phyloP scores from a whole-genome alignment of 2,113 vertebrate genomes.

The Capra hircus region DNA sequence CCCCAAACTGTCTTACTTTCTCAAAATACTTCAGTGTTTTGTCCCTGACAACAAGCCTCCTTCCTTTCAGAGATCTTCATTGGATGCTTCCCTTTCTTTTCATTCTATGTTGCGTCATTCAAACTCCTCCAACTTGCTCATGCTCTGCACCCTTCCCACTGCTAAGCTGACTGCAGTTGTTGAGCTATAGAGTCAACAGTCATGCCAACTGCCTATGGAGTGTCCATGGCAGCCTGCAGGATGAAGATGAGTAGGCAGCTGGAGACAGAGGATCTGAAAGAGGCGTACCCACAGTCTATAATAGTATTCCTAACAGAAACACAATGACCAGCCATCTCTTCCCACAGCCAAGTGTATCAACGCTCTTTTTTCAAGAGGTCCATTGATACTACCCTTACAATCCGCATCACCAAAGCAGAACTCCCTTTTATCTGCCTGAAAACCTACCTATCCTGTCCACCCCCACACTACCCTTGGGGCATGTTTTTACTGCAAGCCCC shows the following conservation, averaged over 20 bases:
- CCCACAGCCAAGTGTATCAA: not conserved
- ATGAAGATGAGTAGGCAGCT: not conserved
- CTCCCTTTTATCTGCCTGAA: not conserved
- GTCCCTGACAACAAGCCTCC: not conserved
- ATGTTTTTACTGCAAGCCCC: not conserved
- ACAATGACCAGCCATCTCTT: not conserved
- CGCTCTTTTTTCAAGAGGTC: not conserved
- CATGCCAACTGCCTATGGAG: not conserved
- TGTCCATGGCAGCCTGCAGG: not conserved
- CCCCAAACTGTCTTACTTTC: not conserved
- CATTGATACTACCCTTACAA: not conserved
- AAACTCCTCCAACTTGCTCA: not conserved
- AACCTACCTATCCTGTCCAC: not conserved
- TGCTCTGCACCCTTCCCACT: not conserved
- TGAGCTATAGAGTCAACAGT: not conserved
- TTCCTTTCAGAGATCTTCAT: not conserved
- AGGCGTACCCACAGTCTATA: not conserved
- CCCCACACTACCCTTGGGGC: not conserved
- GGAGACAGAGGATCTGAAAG: not conserved
- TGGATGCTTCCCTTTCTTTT: not conserved
- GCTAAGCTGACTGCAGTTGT: not conserved
- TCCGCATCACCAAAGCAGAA: not conserved
- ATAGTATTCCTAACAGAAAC: not conserved
- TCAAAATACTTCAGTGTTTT: not conserved
- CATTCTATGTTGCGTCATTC: not conserved